Conservation (phyloP, 2,888 invertebrate genomes). For the Micoletzkya japonica region DNA sequence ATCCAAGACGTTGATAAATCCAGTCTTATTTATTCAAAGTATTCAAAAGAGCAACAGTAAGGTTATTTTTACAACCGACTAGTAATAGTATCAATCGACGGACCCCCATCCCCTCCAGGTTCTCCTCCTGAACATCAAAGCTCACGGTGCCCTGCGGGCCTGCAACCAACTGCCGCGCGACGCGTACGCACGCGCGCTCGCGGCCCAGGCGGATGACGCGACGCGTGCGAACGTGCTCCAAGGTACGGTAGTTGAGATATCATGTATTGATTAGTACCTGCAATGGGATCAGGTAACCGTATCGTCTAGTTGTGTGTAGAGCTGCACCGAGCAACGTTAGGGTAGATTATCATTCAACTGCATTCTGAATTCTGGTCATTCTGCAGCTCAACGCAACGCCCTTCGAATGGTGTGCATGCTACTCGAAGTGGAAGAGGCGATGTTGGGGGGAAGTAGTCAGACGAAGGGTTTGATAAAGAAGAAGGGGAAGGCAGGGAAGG, state of each 20-base stretch:
- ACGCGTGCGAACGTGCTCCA: conserved; percentile 36
- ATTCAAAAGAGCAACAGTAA: too few relatives aligned
- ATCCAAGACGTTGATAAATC: too few relatives aligned
- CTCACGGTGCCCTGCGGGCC: conserved; percentile 17
- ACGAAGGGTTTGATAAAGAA: conserved; percentile 26
- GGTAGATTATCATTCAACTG: too few relatives aligned
- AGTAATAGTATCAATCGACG: too few relatives aligned
- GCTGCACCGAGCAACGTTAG: too few relatives aligned
- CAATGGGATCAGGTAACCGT: background rate
- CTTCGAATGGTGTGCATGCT: conserved; percentile 31
- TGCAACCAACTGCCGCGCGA: conserved; percentile 45
- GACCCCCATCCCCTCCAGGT: conserved; percentile 30
- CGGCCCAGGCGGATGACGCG: conserved; percentile 37
- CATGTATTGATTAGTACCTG: background rate
- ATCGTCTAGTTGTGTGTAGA: background rate
- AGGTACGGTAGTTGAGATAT: conserved; percentile 29
- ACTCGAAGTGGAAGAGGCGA: conserved; percentile 30
- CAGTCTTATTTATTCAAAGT: too few relatives aligned
- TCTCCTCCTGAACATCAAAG: conserved; percentile 23
- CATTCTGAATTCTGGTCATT: background rate
- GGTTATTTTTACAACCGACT: too few relatives aligned
- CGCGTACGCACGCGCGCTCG: conserved; percentile 36
- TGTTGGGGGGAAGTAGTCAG: conserved; percentile 27
- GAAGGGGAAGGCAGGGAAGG: conserved; percentile 1
- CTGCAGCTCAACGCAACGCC: conserved; percentile 28